Base-by-base conservation (phyloP, 2,113 vertebrate genomes). In the Ellobius talpinus region DNA sequence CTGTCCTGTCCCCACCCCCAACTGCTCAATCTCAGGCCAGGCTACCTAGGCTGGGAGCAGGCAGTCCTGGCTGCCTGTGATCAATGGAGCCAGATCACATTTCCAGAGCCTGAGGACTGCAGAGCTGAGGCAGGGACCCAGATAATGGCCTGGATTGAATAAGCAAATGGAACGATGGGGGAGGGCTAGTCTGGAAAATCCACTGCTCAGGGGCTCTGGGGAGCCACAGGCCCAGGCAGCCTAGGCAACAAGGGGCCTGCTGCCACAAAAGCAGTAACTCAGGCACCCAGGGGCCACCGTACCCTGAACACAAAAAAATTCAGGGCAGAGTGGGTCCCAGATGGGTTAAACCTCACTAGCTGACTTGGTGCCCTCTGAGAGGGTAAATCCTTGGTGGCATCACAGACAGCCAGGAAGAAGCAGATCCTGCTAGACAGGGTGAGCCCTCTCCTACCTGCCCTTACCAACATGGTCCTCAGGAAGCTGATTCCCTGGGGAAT, bases 141-240 rank as follows among this genome's bases (percentile, higher is more conserved):
- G 96, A 97, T 97, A 98, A 98, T 97, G 96, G 97, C 97, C 21
- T 29, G 93, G 97, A 97, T 92, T 96, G 97, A 97, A 97, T 78
- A 95, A 95, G 95, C 93, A 97, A 97, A 96, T 96, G 93, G 81
- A 87, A 50, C 26, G 8, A 61, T 87, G 96, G 97, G 96, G 96
- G 97, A 85, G 97, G 96, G 88, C 1, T 0, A 93, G 97, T 33
- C 97, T 82, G 52, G 70, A 97, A 96, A 88, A 93, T 89, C 90
- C 72, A 85, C 90, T 79, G 45, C 63, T 13, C 58, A 19, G 9
- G 33, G 39, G 42, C 90, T 96, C 92, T 77, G 26, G 93, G 86
- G 74, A 91, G 89, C 77, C 0, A 19, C 82, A 24, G 8, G 63
- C 77, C n/a, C 78, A 87, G 91, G 74, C 42, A 72, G 79, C 76